Evolutionary conservation across 35 echinoderm and acorn worm species (phyloP), one percentile per base, ranked within the genome.

Genomic region (Ophioderma brevispina): DNA sequence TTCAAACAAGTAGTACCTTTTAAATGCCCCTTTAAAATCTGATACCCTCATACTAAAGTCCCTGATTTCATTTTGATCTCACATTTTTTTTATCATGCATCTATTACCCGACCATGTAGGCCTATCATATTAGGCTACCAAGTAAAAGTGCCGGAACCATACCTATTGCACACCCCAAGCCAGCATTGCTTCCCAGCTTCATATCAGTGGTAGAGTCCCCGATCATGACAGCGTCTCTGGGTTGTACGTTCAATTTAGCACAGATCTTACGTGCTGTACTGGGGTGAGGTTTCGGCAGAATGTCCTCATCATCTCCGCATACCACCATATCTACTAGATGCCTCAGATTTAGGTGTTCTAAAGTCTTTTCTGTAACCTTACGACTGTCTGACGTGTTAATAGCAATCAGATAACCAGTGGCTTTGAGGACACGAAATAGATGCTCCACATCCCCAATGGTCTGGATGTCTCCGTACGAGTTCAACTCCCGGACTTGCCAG

Each of bases 201-300:
- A 85, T 80, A 81, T 95, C 93, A 36, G 88, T 81, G 35, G 76
- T 64, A 8, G 93, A 89, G 35, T 95, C 93, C 35, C 93, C 93
- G 42, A 95, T 59, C 50, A 95, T 86, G 2, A 95, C 63, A 0
- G 89, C 85, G 33, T 91, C 85, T 28, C 80, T 35, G 1, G 89
- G 84, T 32, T 82, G 37, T 0, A 95, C 93, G 17, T 64, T 84
- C 0, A 95, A 63, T 40, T 87, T 33, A 17, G 76, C 35, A 46
- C 93, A 95, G 43, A 95, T 87, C 32, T 43, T 91, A 11, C 76
- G 63, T 15, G 93, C 93, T 55, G 77, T 87, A 19, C 55, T 49
- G 0, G 88, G 75, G 52, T 90, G 52, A 0, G 93, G 93, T 39
- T 95, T 95, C 5, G 88, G 82, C 32, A 86, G 19, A 37, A 83